phyloP scores from a whole-genome alignment of 2,888 invertebrate genomes.

The Nemoura dubitans region DNA sequence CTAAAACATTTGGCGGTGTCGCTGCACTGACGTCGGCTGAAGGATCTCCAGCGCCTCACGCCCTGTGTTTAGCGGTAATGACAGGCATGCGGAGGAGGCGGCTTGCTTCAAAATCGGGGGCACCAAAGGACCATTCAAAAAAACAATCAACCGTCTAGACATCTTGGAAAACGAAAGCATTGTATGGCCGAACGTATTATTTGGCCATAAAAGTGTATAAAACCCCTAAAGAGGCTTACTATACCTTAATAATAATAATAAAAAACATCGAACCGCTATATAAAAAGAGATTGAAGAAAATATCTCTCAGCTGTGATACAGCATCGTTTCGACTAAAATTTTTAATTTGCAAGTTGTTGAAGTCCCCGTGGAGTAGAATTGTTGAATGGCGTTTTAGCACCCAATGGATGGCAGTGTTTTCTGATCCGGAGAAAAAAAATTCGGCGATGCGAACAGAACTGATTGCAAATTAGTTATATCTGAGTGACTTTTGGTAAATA shows the following conservation, averaged over 20 bases:
- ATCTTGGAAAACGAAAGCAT: slow-evolving; percentile 20
- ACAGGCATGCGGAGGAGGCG: slow-evolving; percentile 20
- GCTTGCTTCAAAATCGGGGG: slow-evolving; percentile 8
- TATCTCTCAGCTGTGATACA: no score
- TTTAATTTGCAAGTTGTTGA: no score
- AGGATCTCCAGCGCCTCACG: not conserved
- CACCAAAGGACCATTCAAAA: slow-evolving; percentile 7
- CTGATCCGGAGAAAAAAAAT: not conserved
- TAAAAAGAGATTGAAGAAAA: not conserved
- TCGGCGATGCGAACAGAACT: not conserved
- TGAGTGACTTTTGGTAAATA: not conserved
- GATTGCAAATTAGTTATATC: not conserved
- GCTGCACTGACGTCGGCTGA: not conserved
- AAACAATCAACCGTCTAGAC: slow-evolving; percentile 29
- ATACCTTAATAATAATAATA: not conserved
- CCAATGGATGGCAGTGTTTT: not conserved
- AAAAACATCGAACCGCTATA: not conserved
- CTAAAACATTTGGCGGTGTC: not conserved
- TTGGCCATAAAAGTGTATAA: not conserved
- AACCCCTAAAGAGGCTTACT: not conserved
- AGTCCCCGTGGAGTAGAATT: no score
- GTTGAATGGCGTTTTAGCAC: not conserved
- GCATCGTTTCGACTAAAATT: no score
- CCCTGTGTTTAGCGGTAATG: slow-evolving; percentile 23
- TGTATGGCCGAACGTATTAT: slow-evolving; percentile 24